These are phyloP conservation scores for Halcyon malimbica DNA, from an alignment of 2,113 vertebrate genomes.

Conservation along the genomic window DNA sequence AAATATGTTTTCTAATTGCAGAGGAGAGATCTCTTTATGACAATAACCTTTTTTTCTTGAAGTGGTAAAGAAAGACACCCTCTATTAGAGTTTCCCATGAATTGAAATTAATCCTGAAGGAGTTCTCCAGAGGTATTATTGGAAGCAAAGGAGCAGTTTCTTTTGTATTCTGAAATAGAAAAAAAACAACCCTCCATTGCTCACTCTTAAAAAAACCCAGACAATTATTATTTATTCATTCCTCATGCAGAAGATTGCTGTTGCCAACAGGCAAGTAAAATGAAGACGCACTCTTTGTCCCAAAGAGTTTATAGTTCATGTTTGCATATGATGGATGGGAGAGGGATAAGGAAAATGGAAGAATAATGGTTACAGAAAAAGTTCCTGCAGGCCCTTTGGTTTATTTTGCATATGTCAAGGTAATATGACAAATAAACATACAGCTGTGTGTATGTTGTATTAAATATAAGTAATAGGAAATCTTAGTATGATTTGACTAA, in stretches of 20 bases:
- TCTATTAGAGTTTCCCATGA: not conserved
- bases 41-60: not conserved
- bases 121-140: not conserved
- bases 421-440: not conserved
- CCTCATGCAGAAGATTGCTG: not conserved
- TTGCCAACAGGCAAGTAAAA: constrained; percentile 2
- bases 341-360: not conserved
- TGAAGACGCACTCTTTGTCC: not conserved
- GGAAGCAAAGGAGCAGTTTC: not conserved
- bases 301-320: not conserved
- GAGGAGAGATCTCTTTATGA: not conserved
- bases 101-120: not conserved
- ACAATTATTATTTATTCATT: not conserved
- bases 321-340: not conserved
- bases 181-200: not conserved
- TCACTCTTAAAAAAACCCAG: not conserved
- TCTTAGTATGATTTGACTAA: not conserved
- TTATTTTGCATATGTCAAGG: not conserved
- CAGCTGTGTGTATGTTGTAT: not conserved
- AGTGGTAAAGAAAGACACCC: not conserved
- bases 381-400: not conserved
- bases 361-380: not conserved
- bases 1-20: constrained; percentile 34
- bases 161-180: not conserved
- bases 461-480: not conserved